Conservation (phyloP, 1,140 invertebrate genomes). For the Dolichoris vasculosae region DNA sequence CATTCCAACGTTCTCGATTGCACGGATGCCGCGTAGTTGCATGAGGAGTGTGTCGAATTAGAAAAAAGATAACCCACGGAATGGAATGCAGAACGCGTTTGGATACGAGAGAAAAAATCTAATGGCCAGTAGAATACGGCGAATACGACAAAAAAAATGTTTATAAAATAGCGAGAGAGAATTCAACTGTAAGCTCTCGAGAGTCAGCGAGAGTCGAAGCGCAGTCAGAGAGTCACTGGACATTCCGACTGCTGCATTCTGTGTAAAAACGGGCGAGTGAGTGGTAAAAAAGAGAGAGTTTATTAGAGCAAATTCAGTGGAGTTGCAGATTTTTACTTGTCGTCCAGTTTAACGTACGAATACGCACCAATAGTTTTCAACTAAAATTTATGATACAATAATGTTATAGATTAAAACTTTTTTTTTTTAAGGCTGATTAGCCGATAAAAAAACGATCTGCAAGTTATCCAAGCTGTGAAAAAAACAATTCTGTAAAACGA, state of each 20-base stretch:
- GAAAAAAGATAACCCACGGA: not conserved
- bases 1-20: not conserved
- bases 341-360: too few relatives aligned
- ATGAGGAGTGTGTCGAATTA: not conserved
- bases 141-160: conserved; percentile 12
- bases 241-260: conserved; percentile 15
- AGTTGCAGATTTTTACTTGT: not conserved
- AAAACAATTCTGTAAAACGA: not conserved
- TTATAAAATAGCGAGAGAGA: conserved; percentile 29
- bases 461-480: too few relatives aligned
- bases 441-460: too few relatives aligned
- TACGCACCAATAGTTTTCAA: not conserved
- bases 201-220: not conserved
- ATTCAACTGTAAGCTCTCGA: not conserved
- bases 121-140: not conserved
- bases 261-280: conserved; percentile 25
- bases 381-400: not conserved
- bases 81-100: not conserved
- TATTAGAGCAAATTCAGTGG: conserved; percentile 25
- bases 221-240: conserved; percentile 1
- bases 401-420: conserved; percentile 23
- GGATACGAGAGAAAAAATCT: not conserved
- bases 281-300: conserved; percentile 13
- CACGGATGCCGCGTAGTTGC: not conserved
- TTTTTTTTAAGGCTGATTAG: conserved; percentile 14